Evolutionary conservation across 2,113 vertebrate species (phyloP), one percentile per base, ranked within the genome.

Genomic region (Caracal caracal): DNA sequence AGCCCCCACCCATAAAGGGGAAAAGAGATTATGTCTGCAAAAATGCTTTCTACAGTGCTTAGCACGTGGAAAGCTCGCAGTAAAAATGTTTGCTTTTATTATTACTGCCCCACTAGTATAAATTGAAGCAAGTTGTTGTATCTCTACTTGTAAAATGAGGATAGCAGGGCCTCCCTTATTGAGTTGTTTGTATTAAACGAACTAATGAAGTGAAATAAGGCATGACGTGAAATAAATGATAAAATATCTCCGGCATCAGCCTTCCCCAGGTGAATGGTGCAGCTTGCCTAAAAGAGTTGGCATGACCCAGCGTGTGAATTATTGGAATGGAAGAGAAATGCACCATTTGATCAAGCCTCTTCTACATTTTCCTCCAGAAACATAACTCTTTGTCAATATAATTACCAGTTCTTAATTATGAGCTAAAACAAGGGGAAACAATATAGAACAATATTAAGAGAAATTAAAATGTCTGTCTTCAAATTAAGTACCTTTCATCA

Each of bases 401-500:
- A 78, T 37, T 78, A 78, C 10, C 2, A 1, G 11, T 94, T 83
- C 94, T 95, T 90, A 83, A 84, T 92, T 93, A 86, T 71, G 53
- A 95, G 63, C 33, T 51, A 59, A 94, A 95, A 78, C 68, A 92
- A 95, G 91, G 43, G 28, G 30, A 40, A 89, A 87, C 26, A 66
- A 53, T 65, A 51, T 61, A 89, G 93, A 82, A 79, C 51, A 70
- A 40, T 78, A 84, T 92, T 88, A 97, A 96, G 88, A 93, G 85
- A 95, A 94, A 95, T 97, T 92, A 95, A 96, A 93, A 95, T 35
- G 65, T 68, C 89, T 96, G 78, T 90, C 70, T 97, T 87, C 90
- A 95, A 94, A 97, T 97, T 92, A 97, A 97, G 87, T 95, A 81
- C 87, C 51, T 78, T 95, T 93, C 51, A 92, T 94, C 75, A 80